phyloP scores from a whole-genome alignment of 1,140 invertebrate species.

The Sipha flava region DNA sequence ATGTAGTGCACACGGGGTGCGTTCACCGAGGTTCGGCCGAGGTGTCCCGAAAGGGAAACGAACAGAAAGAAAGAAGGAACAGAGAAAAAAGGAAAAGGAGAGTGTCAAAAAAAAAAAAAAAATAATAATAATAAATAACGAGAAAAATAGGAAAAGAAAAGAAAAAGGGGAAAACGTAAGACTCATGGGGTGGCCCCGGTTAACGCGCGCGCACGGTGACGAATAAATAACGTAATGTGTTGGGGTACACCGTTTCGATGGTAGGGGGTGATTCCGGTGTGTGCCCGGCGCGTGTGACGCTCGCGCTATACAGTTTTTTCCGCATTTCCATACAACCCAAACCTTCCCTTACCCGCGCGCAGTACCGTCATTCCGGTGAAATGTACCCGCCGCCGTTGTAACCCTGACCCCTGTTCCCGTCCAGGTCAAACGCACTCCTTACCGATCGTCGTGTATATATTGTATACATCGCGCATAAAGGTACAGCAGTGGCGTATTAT shows the following conservation, averaged over 20 bases:
- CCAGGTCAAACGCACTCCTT: background rate
- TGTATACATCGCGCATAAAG: background rate
- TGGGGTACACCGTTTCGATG: too few relatives aligned
- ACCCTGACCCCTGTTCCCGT: background rate
- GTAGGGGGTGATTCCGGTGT: too few relatives aligned
- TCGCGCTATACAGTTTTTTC: background rate
- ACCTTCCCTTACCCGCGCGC: too few relatives aligned
- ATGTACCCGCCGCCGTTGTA: background rate
- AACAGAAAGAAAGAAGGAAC: background rate
- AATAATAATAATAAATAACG: too few relatives aligned
- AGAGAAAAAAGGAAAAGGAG: too few relatives aligned
- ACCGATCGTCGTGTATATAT: background rate
- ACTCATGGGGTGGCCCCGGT: background rate
- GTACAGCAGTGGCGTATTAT: background rate
- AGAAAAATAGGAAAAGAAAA: too few relatives aligned
- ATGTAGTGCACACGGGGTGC: too few relatives aligned
- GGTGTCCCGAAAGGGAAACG: background rate
- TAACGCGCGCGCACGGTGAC: too few relatives aligned
- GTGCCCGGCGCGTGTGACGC: constrained; percentile 18
- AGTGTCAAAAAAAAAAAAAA: background rate
- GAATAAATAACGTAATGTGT: too few relatives aligned
- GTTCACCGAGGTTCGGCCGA: too few relatives aligned
- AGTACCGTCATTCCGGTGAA: too few relatives aligned
- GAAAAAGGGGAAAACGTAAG: background rate
- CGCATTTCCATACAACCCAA: background rate